phyloP scores from a whole-genome alignment of 2,113 vertebrate species.

The Prietella phreatophila region DNA sequence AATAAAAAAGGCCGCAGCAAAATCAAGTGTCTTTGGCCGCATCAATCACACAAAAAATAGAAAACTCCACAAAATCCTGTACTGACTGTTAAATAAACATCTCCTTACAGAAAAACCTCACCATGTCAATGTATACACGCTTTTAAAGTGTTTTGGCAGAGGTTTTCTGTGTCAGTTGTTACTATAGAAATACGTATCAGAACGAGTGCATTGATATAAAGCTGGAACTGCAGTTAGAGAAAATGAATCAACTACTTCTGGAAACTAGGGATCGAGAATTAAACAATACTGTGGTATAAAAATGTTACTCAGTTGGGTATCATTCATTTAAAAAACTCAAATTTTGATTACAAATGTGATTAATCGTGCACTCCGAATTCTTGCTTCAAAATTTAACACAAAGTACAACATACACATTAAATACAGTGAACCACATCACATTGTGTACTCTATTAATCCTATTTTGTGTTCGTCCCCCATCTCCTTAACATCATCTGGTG shows the following conservation, averaged over 20 bases:
- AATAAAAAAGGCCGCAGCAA: too few species aligned
- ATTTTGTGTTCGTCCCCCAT: neutral
- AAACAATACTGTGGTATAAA: neutral
- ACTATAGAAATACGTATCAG: neutral
- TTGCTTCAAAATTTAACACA: neutral
- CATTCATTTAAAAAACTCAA: neutral
- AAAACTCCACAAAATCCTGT: too few species aligned
- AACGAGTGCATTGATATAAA: neutral
- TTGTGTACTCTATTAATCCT: neutral
- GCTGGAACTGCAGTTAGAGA: neutral
- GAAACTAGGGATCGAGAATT: neutral
- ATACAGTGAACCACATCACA: neutral
- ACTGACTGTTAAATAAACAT: neutral
- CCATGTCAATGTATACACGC: neutral
- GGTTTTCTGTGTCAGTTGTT: neutral
- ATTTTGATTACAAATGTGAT: neutral
- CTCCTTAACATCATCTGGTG: neutral
- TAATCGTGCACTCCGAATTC: neutral
- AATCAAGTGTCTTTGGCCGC: too few species aligned
- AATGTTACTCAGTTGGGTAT: neutral
- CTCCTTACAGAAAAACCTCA: neutral
- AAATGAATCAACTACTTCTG: neutral
- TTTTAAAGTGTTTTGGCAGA: too few species aligned
- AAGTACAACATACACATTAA: neutral
- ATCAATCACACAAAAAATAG: too few species aligned